A percentile compares a stretch with the other conserved stretches of the same genome.
Conservation (phyloP, 2,797 vertebrate species). For the Mionectes olivaceus region DNA sequence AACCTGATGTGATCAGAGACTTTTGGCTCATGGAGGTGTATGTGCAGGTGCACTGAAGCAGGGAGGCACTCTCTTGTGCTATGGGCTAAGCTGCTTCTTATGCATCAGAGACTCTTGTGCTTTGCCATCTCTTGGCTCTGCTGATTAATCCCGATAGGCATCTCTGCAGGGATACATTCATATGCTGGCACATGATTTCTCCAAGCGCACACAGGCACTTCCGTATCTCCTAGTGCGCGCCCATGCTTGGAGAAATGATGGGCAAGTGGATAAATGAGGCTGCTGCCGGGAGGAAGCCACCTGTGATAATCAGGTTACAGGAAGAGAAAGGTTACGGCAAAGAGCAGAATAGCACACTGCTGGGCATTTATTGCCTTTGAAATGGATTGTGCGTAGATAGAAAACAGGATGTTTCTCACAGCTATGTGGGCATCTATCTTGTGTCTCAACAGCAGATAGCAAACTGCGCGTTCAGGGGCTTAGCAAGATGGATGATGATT, state of each 20-base stretch:
- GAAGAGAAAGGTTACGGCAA: neutral
- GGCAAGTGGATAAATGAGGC: neutral
- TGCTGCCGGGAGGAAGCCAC: neutral
- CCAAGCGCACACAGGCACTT: neutral
- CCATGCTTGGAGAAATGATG: neutral
- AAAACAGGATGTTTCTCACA: neutral
- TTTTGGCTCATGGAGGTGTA: accelerated
- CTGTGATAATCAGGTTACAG: neutral
- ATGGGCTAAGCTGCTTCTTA: neutral
- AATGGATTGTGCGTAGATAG: neutral
- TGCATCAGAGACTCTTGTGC: neutral
- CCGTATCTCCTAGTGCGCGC: neutral
- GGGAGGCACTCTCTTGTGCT: neutral
- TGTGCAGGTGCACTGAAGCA: neutral
- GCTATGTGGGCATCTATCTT: neutral
- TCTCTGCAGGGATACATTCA: accelerated
- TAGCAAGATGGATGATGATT: constrained; percentile 15
- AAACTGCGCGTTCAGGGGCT: neutral
- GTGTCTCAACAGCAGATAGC: neutral
- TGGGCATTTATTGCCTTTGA: neutral
- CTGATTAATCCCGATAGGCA: accelerated
- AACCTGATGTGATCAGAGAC: neutral
- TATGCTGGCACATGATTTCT: neutral
- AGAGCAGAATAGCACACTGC: neutral
- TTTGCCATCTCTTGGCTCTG: neutral